Evolutionary conservation across 1,140 invertebrate species (phyloP).

Genomic region (Hyles vespertilio): DNA sequence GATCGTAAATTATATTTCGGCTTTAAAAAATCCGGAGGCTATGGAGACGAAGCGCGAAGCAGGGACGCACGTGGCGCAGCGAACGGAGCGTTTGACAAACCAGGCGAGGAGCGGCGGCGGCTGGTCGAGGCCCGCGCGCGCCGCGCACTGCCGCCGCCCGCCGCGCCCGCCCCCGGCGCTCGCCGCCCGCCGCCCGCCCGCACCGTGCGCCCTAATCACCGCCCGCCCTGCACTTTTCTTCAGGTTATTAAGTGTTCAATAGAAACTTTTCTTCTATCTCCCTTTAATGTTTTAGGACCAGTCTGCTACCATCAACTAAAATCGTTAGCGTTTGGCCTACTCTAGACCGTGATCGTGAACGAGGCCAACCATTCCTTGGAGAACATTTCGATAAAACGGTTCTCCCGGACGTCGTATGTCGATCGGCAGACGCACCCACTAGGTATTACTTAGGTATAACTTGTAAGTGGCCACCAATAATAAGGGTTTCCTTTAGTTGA

Average conservation of each 20-base stretch:
- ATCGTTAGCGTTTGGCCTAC: too few species aligned
- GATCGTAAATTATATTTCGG: constrained; percentile 20
- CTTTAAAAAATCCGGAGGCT: constrained; percentile 3
- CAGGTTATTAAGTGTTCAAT: constrained; percentile 6
- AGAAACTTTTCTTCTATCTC: neutral
- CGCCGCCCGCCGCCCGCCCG: constrained; percentile 19
- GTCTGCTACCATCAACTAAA: too few species aligned
- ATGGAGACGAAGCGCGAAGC: constrained; percentile 12
- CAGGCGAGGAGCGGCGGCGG: constrained; percentile 30
- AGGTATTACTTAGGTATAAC: too few species aligned
- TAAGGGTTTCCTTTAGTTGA: too few species aligned
- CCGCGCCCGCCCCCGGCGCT: constrained; percentile 21
- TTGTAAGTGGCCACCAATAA: too few species aligned
- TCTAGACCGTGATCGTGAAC: too few species aligned
- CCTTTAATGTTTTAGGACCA: too few species aligned
- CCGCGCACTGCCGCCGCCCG: constrained; percentile 45
- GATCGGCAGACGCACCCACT: too few species aligned
- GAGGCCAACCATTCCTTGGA: too few species aligned
- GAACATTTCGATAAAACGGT: too few species aligned
- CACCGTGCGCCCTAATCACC: constrained; percentile 8
- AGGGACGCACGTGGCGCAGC: constrained; percentile 15
- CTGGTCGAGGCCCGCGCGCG: constrained; percentile 43
- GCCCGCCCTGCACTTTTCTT: constrained; percentile 6
- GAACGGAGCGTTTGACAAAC: constrained; percentile 3
- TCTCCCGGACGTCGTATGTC: too few species aligned